phyloP scores from a whole-genome alignment of 1,140 invertebrate species.

The Medauroidea extradentata region DNA sequence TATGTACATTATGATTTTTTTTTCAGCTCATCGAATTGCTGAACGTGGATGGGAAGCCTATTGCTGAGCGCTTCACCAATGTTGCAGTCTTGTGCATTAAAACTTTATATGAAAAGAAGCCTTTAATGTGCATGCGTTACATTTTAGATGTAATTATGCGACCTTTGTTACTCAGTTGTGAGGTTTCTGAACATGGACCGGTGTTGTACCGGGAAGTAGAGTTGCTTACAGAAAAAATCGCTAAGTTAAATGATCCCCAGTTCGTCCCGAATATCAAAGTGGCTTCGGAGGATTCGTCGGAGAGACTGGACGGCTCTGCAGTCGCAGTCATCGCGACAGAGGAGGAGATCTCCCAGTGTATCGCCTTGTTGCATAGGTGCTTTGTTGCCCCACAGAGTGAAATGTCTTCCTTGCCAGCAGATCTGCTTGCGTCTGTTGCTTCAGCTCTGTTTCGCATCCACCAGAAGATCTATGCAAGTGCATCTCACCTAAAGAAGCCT shows the following conservation, averaged over 20 bases:
- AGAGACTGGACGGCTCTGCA: background rate
- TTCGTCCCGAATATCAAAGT: background rate
- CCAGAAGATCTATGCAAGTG: conserved; percentile 32
- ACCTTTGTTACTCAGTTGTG: conserved; percentile 33
- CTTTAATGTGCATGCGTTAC: conserved; percentile 38
- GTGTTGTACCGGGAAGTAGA: background rate
- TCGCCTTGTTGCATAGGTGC: conserved; percentile 41
- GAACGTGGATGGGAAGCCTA: background rate
- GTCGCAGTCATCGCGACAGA: conserved; percentile 21
- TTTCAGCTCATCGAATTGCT: conserved; percentile 15
- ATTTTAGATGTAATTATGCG: conserved; percentile 44
- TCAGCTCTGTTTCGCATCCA: conserved; percentile 43
- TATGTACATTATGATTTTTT: no score
- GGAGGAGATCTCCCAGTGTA: conserved; percentile 35
- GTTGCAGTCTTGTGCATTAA: conserved; percentile 51
- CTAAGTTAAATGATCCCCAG: no score
- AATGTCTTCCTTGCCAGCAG: conserved; percentile 35
- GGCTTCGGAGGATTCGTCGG: background rate
- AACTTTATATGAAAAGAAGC: conserved; percentile 48
- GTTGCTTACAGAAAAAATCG: background rate
- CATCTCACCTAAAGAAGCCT: conserved; percentile 32
- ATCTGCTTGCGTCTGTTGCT: conserved; percentile 30
- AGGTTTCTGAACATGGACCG: background rate
- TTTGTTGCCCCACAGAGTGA: conserved; percentile 35
- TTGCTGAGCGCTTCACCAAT: background rate